Evolutionary conservation across 2,797 vertebrate species (phyloP), one percentile per base, ranked within the genome.

Genomic region (Enteromius argenteus): DNA sequence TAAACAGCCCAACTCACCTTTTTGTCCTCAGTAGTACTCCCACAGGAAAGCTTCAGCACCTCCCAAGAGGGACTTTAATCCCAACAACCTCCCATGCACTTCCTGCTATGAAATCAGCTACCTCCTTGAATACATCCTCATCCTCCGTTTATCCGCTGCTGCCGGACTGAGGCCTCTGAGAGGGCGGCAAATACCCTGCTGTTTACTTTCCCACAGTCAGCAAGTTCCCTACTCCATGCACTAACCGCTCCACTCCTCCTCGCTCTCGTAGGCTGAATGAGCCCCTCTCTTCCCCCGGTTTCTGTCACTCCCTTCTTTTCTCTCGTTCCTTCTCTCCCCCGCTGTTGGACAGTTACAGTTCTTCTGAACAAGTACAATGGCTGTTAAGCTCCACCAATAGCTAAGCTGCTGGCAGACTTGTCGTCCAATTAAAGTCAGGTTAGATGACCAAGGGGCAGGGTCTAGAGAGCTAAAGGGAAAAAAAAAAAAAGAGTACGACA

Each of bases 191-290:
- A 86, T 84, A 86, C 90, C 88, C 86, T 82, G 89, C 91, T 94
- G 92, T 94, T 95, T 93, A 95, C 94, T 95, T 95, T 93, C 93
- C 92, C 93, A 94, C 85, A 83, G 69, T 37, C 84, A 64, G 71
- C 92, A 94, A 94, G 89, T 94, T 94, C 87, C 83, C 77, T 13
- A 46, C 58, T 82, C 91, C 74, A 85, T 64, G 85, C 89, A 88
- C 90, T 39, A 78, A 89, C 90, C 74, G 89, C 89, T 89, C 85
- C 72, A 86, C 66, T 80, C 80, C 81, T 84, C 67, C 66, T 76
- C 44, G 17, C 75, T 67, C 44, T 73, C 51, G 8, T 66, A 84
- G 56, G 44, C 68, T 81, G 32, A 89, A 91, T 91, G 92, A 93
- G 89, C 89, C 88, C 91, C 89, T 92, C 90, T 90, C 89, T 83